Evolutionary conservation across 2,797 vertebrate species (phyloP), one percentile per base, ranked within the genome.

Genomic region (Epinephelus awoara): DNA sequence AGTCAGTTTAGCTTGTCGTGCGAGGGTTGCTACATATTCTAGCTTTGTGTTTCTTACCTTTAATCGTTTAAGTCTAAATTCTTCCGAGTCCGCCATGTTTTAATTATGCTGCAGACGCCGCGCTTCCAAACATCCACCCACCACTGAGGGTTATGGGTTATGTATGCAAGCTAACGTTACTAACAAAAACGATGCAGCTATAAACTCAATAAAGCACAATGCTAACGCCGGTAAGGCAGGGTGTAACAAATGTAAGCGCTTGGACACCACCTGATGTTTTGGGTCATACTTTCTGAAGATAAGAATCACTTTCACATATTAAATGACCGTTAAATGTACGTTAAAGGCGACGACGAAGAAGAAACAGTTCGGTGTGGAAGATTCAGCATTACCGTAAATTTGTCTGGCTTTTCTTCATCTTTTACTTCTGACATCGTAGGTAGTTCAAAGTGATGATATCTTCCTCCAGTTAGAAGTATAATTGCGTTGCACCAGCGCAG

Each of bases 51-150:
- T 47, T 52, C 83, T 78, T 88, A 95, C 94, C 94, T 93, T 84
- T 79, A 92, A 67, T 46, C 92, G 88, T 80, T 90, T 93, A 21
- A 84, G 85, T 87, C 90, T 89, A 74, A 83, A 91, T 75, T 94
- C 93, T 72, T 94, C 91, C 19, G 91, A 91, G 6, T 94, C 93
- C 93, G 93, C 94, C 94, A 95, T 95, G 91, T 95, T 94, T 93
- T 89, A 92, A 91, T 92, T 80, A 89, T 85, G 87, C 86, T 82
- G 87, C 89, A 90, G 83, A 83, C 91, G 67, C 79, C 86, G 90
- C 80, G 85, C 80, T 82, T 67, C 72, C 83, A 67, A 77, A 79
- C 83, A 70, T 75, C 86, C 88, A 68, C 87, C 80, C 68, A 63
- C 85, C 67, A 68, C 67, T 14, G 42, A 58, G 71, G 71, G 62